A percentile compares a stretch with the other conserved stretches of the same genome.
Conservation (phyloP, 2,797 vertebrate genomes). For the Holocentrus rufus region DNA sequence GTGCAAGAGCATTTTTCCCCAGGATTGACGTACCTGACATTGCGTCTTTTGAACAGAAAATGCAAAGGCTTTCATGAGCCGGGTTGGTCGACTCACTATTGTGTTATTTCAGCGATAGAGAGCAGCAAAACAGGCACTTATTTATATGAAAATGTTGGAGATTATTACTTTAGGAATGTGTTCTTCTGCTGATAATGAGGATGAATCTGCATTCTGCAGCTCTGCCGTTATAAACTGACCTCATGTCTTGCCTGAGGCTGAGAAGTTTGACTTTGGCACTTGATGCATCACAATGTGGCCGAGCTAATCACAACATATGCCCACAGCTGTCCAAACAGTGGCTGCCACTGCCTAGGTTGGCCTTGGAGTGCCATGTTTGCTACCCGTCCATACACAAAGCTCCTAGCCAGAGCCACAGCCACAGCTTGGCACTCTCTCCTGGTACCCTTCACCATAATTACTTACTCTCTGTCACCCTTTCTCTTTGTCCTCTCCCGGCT, state of each 20-base stretch:
- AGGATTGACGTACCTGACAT: not conserved
- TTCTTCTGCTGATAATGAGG: constrained; percentile 15
- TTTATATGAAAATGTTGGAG: not conserved
- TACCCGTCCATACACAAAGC: constrained; percentile 39
- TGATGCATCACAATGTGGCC: constrained; percentile 53
- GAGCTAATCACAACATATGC: constrained; percentile 66
- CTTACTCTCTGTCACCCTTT: constrained; percentile 24
- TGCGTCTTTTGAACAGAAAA: constrained; percentile 1
- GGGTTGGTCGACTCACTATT: not conserved
- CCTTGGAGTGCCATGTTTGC: constrained; percentile 27
- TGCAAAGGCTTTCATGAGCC: no score
- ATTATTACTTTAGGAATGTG: not conserved
- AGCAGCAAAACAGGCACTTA: not conserved
- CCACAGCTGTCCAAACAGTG: constrained; percentile 78
- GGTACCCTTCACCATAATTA: constrained; percentile 24
- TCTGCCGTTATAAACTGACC: constrained; percentile 16
- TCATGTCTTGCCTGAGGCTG: constrained; percentile 18
- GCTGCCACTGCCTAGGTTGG: constrained; percentile 43
- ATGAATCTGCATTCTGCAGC: not conserved
- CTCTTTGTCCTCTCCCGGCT: constrained; percentile 11
- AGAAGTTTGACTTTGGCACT: constrained; percentile 48
- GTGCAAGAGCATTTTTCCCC: not conserved
- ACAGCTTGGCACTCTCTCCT: constrained; percentile 30
- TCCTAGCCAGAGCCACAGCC: constrained; percentile 42
- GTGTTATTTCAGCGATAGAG: no score